Percentiles rank a stretch among this genome's conserved stretches.
phyloP scores from a whole-genome alignment of 2,797 vertebrate species.

The Siniperca scherzeri region DNA sequence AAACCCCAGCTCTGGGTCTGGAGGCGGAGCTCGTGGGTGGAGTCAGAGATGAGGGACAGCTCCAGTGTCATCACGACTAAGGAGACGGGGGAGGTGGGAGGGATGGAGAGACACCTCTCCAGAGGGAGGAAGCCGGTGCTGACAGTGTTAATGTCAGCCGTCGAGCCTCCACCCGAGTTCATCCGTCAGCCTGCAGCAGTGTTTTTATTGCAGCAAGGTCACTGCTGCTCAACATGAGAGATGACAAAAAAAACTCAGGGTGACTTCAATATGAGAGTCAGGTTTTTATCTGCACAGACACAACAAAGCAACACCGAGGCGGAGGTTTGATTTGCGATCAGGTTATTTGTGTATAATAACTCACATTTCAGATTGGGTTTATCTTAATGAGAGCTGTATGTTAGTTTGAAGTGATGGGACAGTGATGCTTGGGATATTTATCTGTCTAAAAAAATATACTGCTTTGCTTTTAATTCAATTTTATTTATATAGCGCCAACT shows the following conservation, averaged over 20 bases:
- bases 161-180: not conserved
- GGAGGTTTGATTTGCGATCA: not conserved
- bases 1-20: not conserved
- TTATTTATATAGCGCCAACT: too few relatives aligned
- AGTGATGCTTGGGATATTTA: too few relatives aligned
- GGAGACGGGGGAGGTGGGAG: constrained; percentile 24
- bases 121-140: constrained; percentile 21
- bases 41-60: constrained; percentile 42
- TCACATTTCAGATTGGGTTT: too few relatives aligned
- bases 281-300: not conserved
- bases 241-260: not conserved
- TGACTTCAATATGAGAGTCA: too few relatives aligned
- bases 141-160: not conserved
- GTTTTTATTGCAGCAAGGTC: constrained; percentile 28
- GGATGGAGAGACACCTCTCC: not conserved
- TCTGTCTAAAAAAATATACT: too few relatives aligned
- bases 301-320: not conserved
- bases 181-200: constrained; percentile 24
- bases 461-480: too few relatives aligned
- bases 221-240: not conserved
- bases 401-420: too few relatives aligned
- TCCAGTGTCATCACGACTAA: constrained; percentile 51
- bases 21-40: constrained; percentile 50
- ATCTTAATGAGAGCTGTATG: too few relatives aligned
- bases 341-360: too few relatives aligned